Evolutionary conservation across 2,113 vertebrate genomes (phyloP), one percentile per base, ranked within the genome.

Genomic region (Taurulus bubalis): DNA sequence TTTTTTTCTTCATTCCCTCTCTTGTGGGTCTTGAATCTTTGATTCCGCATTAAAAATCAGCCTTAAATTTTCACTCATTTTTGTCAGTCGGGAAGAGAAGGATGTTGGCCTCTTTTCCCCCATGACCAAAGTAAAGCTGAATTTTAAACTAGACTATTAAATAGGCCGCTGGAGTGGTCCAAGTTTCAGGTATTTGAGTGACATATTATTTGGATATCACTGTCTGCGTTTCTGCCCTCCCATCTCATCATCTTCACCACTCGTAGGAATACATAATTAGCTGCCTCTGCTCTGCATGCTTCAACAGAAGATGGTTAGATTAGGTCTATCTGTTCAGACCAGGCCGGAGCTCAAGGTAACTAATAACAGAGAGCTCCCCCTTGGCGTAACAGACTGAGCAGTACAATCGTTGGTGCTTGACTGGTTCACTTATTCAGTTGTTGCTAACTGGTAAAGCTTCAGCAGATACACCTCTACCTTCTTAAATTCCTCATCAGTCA

Each of bases 161-260:
- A 81, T 58, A 65, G 70, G 80, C 58, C 16, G 10, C 75, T 10
- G n/a, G 56, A 55, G 42, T 80, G 76, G 64, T 79, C 70, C 34
- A 53, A 32, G 15, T 73, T 79, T 74, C 51, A 83, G 73, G 65
- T 79, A 47, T 82, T 82, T 87, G 75, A 85, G 69, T 80, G 47
- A 70, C 75, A 84, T 74, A 79, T 79, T 81, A 86, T 86, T 83
- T 88, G 73, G 60, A 77, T 75, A 86, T 80, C 55, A 64, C 71
- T 55, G n/a, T 72, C 62, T 68, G 60, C 60, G 28, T 77, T 78
- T 81, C 86, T 70, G 56, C 70, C 69, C 71, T 84, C 59, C 71
- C 70, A 66, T 89, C 84, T 81, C 59, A 85, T 87, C 66, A 60
- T 84, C 78, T 71, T 49, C 38, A 14, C 72, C 69, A 40, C 69